Conservation (phyloP, 2,888 invertebrate genomes). For the Epistrophe eligans region DNA sequence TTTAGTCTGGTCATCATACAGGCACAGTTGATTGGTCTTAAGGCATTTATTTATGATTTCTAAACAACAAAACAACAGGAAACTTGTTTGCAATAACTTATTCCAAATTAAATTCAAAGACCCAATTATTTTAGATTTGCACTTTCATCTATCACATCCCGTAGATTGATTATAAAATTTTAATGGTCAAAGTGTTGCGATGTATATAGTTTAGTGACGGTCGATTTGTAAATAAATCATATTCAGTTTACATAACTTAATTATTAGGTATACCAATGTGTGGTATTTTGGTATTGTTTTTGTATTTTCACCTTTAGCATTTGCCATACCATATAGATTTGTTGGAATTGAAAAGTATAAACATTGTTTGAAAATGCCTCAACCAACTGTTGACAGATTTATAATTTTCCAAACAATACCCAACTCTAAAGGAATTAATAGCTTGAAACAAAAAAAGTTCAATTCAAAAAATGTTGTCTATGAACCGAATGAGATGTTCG, state of each 20-base stretch:
- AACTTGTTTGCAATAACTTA: constrained; percentile 53
- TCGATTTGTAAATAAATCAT: constrained; percentile 46
- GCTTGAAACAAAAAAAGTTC: constrained; percentile 26
- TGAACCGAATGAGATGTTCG: neutral
- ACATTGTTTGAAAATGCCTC: constrained; percentile 6
- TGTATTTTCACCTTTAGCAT: constrained; percentile 49
- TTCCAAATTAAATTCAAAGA: constrained; percentile 48
- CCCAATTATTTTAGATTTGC: constrained; percentile 64
- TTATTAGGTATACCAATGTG: constrained; percentile 17
- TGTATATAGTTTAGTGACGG: neutral
- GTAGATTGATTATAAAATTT: constrained; percentile 52
- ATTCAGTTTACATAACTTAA: constrained; percentile 58
- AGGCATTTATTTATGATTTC: constrained; percentile 50
- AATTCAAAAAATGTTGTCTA: constrained; percentile 53
- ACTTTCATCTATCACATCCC: constrained; percentile 52
- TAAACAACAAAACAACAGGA: constrained; percentile 52
- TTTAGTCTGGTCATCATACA: neutral
- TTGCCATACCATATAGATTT: neutral
- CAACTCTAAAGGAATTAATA: neutral
- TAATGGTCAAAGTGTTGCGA: neutral
- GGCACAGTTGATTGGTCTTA: constrained; percentile 31
- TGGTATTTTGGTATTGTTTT: neutral
- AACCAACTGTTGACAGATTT: constrained; percentile 68
- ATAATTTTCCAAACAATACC: constrained; percentile 59
- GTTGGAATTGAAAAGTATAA: constrained; percentile 13